Evolutionary conservation across 2,888 invertebrate species (phyloP).

Genomic region (Craniophora ligustri): DNA sequence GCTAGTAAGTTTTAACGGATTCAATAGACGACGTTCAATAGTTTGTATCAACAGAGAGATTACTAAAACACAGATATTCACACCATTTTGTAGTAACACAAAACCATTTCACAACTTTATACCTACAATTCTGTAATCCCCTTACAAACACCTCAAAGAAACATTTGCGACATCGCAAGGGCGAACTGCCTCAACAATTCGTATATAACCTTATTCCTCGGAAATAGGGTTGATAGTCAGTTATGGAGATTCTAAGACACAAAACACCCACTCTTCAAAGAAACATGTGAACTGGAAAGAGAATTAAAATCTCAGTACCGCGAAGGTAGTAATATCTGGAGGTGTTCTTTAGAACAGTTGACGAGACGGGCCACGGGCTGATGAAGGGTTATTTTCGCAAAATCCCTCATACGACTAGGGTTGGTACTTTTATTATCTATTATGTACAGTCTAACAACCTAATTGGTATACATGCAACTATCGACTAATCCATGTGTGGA

Average conservation of each 20-base stretch:
- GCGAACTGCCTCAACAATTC: not conserved
- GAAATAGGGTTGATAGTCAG: conserved; percentile 2
- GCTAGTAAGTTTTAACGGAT: too few relatives aligned
- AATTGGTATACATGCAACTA: too few relatives aligned
- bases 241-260: conserved; percentile 1
- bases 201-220: not conserved
- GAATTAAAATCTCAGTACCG: conserved; percentile 47
- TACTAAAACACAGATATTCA: too few relatives aligned
- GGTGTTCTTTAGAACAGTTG: conserved; percentile 42
- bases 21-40: too few relatives aligned
- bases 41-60: too few relatives aligned
- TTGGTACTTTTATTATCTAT: conserved; percentile 20
- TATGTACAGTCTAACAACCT: too few relatives aligned
- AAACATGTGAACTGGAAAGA: conserved; percentile 38
- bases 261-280: conserved; percentile 30
- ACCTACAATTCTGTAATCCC: not conserved
- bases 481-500: too few relatives aligned
- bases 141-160: not conserved
- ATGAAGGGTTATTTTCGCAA: conserved; percentile 43
- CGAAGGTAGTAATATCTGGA: conserved; percentile 41
- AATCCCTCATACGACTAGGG: conserved; percentile 43
- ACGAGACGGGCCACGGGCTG: conserved; percentile 34
- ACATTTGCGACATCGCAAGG: conserved; percentile 1
- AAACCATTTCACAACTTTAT: not conserved
- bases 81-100: conserved; percentile 1